Evolutionary conservation across 2,113 vertebrate species (phyloP).

Genomic region (Xerus inauris): DNA sequence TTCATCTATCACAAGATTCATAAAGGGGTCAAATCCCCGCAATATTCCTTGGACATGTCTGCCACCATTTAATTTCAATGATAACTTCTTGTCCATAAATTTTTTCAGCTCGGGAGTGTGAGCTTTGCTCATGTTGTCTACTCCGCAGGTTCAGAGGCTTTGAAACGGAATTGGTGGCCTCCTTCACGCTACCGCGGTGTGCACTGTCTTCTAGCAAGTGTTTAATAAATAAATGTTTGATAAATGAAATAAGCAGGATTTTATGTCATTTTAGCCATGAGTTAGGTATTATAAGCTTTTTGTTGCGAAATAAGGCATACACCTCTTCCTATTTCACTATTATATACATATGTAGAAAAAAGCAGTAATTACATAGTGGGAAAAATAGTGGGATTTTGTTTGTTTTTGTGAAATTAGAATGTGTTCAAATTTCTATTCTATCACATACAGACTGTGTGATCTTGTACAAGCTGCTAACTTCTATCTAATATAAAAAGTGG

Average conservation of each 20-base stretch:
- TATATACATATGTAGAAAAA: neutral
- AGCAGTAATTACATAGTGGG: neutral
- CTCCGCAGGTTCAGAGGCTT: no score
- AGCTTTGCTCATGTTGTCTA: no score
- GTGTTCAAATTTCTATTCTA: neutral
- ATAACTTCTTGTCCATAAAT: no score
- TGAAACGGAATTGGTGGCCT: no score
- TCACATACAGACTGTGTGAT: neutral
- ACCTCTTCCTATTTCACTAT: no score
- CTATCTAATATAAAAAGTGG: neutral
- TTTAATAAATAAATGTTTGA: neutral
- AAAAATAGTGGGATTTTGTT: neutral
- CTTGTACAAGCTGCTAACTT: neutral
- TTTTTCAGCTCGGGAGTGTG: no score
- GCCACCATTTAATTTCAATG: no score
- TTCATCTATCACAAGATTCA: no score
- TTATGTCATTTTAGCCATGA: neutral
- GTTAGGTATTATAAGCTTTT: neutral
- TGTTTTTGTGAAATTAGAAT: neutral
- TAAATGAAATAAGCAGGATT: neutral
- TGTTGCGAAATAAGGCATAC: neutral
- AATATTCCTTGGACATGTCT: no score
- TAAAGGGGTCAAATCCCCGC: no score
- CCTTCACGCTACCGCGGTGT: no score
- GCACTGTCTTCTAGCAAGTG: neutral